Evolutionary conservation across 2,113 vertebrate species (phyloP), one percentile per base, ranked within the genome.

Genomic region (Etheostoma spectabile): DNA sequence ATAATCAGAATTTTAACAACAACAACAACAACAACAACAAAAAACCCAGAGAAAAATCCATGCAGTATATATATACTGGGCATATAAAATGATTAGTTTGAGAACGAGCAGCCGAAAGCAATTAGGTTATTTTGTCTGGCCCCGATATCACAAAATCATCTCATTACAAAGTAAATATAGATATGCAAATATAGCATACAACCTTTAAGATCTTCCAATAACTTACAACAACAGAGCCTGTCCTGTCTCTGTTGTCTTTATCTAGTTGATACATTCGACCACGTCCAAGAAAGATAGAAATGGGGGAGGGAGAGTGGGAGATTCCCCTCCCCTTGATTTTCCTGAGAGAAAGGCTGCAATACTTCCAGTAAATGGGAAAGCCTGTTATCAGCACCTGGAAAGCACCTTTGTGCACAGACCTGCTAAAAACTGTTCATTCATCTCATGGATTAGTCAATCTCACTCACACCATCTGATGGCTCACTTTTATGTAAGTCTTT

Each of bases 311-410:
- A 62, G 35, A 46, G 63, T 0, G 0, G 30, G 67, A 73, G 67
- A 64, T 86, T 63, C 60, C 18, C 24, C 51, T 89, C 82, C 83
- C 79, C 76, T 81, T 80, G 73, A 65, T 82, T 79, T 78, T 70
- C 69, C 60, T 65, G 74, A 61, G 24, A 74, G 48, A 61, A 48
- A 79, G 7, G 42, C 48, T 48, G 62, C 49, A n/a, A 65, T n/a
- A 42, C 57, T 80, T 82, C 51, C 67, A 53, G 27, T 55, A 86
- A 88, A 91, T 79, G 59, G 69, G 62, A 81, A 82, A 82, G 49
- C 61, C 69, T 80, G 71, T 75, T 75, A 88, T 89, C 85, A 83
- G 71, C 79, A 60, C 22, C 30, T 22, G 84, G 76, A 69, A 88
- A 87, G 59, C 66, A 64, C 81, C 77, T 83, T 72, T 77, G 67